phyloP scores from a whole-genome alignment of 2,888 invertebrate genomes.

The Cheilosia vernalis region DNA sequence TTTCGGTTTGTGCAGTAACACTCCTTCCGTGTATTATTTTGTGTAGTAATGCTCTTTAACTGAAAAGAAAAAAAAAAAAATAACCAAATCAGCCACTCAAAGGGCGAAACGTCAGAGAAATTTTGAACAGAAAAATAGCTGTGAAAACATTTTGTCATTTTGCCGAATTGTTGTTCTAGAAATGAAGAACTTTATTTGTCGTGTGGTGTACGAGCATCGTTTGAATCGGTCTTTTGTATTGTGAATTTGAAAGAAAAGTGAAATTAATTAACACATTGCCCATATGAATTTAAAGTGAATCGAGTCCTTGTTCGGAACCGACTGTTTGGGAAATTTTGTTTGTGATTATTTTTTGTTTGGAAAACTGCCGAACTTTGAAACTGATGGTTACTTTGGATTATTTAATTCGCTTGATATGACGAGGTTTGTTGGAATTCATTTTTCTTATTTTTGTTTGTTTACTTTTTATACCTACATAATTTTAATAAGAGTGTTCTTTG shows the following conservation, averaged over 20 bases:
- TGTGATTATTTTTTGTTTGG: constrained; percentile 14
- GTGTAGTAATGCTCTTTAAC: neutral
- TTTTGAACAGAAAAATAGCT: constrained; percentile 1
- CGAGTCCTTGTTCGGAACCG: constrained; percentile 39
- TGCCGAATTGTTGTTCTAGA: constrained; percentile 6
- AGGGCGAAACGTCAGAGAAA: constrained; percentile 6
- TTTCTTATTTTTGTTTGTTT: neutral
- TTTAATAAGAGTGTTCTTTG: neutral
- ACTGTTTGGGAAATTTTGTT: constrained; percentile 17
- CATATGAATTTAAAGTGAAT: constrained; percentile 36
- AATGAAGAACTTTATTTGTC: neutral
- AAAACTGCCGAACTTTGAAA: constrained; percentile 61
- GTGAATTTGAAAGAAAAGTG: constrained; percentile 21
- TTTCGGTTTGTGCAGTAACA: constrained; percentile 39
- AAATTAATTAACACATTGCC: constrained; percentile 20
- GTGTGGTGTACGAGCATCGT: constrained; percentile 5
- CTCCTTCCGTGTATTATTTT: constrained; percentile 37
- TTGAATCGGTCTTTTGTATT: constrained; percentile 6
- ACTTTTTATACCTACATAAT: no score
- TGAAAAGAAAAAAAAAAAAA: no score
- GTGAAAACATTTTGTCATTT: constrained; percentile 20
- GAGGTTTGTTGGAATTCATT: constrained; percentile 50
- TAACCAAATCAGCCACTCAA: neutral
- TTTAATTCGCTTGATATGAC: constrained; percentile 70
- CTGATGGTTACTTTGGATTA: constrained; percentile 75